These are phyloP conservation scores for Bubalus kerabau DNA, from an alignment of 2,113 vertebrate genomes.

Conservation along the genomic window DNA sequence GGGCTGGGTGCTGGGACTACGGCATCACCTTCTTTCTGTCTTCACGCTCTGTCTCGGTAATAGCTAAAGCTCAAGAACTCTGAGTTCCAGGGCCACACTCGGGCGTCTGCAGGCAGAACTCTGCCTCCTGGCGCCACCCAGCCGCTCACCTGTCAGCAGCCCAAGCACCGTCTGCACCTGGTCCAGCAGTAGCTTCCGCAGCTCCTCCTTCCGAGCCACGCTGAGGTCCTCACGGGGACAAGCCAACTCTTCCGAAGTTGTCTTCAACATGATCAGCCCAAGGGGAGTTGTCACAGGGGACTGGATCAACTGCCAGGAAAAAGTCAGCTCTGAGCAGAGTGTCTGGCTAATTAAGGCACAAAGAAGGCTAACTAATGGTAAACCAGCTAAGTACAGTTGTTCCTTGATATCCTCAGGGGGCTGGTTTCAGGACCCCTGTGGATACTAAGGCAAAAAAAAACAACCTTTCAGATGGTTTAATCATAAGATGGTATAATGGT, in stretches of 20 bases:
- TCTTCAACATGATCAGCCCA: constrained; percentile 96
- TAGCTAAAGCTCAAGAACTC: neutral
- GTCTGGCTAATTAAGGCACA: neutral
- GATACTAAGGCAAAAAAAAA: neutral
- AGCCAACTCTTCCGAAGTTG: constrained; percentile 96
- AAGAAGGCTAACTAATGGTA: neutral
- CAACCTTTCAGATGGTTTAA: neutral
- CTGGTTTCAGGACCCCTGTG: neutral
- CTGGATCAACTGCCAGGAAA: constrained; percentile 90
- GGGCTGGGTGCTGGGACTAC: neutral
- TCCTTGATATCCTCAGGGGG: neutral
- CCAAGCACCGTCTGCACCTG: constrained; percentile 96
- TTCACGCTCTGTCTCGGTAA: neutral
- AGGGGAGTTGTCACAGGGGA: constrained; percentile 91
- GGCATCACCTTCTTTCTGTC: neutral
- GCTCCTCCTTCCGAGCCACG: constrained; percentile 94
- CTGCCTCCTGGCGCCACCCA: neutral
- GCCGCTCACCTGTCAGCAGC: constrained; percentile 89
- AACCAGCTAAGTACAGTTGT: neutral
- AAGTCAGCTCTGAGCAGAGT: neutral
- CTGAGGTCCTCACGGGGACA: constrained; percentile 97
- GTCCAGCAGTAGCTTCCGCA: constrained; percentile 94
- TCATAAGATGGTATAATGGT: neutral
- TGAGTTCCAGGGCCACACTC: neutral
- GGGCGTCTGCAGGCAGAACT: too few relatives aligned